Evolutionary conservation across 2,113 vertebrate species (phyloP), one percentile per base, ranked within the genome.

Genomic region (Baryphthengus martii): DNA sequence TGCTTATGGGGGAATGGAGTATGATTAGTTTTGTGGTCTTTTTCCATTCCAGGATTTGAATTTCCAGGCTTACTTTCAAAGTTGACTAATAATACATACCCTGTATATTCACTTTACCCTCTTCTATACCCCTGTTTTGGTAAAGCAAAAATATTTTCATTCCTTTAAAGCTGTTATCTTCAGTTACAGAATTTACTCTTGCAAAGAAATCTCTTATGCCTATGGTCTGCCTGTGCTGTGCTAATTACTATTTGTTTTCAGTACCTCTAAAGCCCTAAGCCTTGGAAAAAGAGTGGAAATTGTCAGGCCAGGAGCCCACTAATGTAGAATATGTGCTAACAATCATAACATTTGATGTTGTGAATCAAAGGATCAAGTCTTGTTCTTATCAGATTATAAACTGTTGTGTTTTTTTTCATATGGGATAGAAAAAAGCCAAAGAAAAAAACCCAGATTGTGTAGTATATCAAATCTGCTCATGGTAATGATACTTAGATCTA

Each of bases 371-470:
- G 40, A 42, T 65, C 12, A 19, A 45, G 52, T 45, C 37, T 21
- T 88, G 2, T 14, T 86, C 75, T 42, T 72, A 20, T 58, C 15
- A 7, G 29, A 65, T 70, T 65, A 63, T 37, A 59, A 70, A 29
- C 50, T 39, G 20, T 47, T 84, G 14, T 84, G 14, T 83, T 86
- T 83, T 84, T 89, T 67, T 47, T 81, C 58, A n/a, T 21, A 24
- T 58, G 52, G 33, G 11, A 45, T 49, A 42, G 65, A 42, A 85
- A 83, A 62, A n/a, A 39, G 62, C 17, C 16, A 44, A 66, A 26
- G 8, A 3, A 52, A 65, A 47, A n/a, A 10, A 0, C 7, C n/a
- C n/a, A 42, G 18, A 17, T 50, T 58, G 20, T n/a, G 16, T 45
- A 75, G 26, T 45, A 7, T 28, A 61, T 68, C 4, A 49, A 72